Evolutionary conservation across 1,140 invertebrate genomes (phyloP), one percentile per base, ranked within the genome.

Genomic region (Akabosia matsudoensis): DNA sequence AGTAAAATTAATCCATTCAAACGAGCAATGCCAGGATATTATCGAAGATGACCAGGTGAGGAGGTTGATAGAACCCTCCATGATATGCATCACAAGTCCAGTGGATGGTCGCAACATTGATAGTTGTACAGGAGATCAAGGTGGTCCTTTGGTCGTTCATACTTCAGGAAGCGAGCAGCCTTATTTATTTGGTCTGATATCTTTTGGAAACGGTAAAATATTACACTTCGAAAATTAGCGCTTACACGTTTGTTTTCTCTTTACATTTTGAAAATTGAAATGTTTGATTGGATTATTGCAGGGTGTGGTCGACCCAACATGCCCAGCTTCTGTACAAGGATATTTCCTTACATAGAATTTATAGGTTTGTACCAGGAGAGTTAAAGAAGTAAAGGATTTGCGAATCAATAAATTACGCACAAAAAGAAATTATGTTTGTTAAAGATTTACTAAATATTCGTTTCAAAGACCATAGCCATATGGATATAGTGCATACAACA

Each of bases 41-140:
- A 22, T 56, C 3, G 54, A 22, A n/a, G 10, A 7, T 56, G 54
- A 56, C 14, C 24, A 56, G 24, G 14, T 56, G 7, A 45, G 37
- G 7, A 45, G 37, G 7, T 45, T 45, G 37, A 22, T 56, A n/a
- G 54, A 56, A 56, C 13, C 14, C 14, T 56, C 54, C 3, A 56
- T 56, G 54, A 24, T 56, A 16, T 56, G 54, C 22, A 56, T 56
- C 24, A 24, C 54, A 4, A 16, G 10, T 56, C 54, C 54, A 56
- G 24, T 22, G 24, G 24, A 10, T 56, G 54, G 24, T 4, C n/a
- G 13, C 4, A 10, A 10, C 7, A 22, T 56, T n/a, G 54, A 56
- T 24, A 56, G 54, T 56, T 56, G 54, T 56, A 56, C 54, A n/a
- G 54, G 54, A 22, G 54, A 56, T 56, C 54, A 56, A 24, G 54